These are phyloP conservation scores for Vultur gryphus DNA, from an alignment of 2,797 vertebrate genomes.

Conservation along the genomic window DNA sequence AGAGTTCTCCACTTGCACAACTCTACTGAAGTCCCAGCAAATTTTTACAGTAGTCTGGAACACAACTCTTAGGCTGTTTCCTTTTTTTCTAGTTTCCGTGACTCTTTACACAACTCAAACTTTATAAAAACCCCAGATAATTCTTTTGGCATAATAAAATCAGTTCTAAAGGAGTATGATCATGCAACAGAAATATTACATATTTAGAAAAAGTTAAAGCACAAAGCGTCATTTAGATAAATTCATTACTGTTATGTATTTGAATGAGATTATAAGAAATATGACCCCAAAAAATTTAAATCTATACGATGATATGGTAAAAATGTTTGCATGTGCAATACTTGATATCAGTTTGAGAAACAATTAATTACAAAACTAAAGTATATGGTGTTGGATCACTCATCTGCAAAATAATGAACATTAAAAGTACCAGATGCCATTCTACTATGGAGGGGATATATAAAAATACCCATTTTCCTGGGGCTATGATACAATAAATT, in stretches of 20 bases:
- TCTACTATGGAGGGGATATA: background rate
- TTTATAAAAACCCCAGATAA: background rate
- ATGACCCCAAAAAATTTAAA: background rate
- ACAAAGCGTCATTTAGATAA: background rate
- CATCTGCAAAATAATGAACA: background rate
- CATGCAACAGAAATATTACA: background rate
- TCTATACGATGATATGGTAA: background rate
- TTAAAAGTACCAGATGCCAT: background rate
- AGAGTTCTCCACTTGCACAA: accelerated
- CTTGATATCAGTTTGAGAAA: background rate
- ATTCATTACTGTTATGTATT: background rate
- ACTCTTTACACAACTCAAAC: background rate
- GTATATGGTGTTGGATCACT: background rate
- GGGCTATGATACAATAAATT: background rate
- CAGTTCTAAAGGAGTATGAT: background rate
- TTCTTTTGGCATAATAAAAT: background rate
- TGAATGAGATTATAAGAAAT: background rate
- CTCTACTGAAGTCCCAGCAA: background rate
- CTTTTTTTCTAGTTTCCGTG: background rate
- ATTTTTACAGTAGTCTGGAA: background rate
- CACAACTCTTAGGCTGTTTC: background rate
- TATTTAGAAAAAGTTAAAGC: background rate
- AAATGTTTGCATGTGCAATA: background rate
- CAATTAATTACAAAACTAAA: background rate
- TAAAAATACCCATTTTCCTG: background rate